Evolutionary conservation across 2,888 invertebrate genomes (phyloP), one percentile per base, ranked within the genome.

Genomic region (Coecobrya sp.): DNA sequence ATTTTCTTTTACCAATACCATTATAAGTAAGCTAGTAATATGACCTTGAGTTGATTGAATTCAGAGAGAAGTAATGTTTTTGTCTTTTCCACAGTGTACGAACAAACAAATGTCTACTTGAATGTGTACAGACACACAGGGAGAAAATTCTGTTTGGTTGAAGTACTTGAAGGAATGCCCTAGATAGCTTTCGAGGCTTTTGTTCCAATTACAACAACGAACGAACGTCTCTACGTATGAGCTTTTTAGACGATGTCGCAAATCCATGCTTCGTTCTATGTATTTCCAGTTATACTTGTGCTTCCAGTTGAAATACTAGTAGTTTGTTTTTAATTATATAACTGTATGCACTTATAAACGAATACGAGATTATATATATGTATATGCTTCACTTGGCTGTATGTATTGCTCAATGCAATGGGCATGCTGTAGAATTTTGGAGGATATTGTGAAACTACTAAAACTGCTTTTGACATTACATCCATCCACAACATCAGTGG

Each of bases 31-130:
- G 25, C n/a, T 19, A 27, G 0, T 7, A 36, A 52, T 36, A 82
- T 62, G 82, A 68, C 85, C 85, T 85, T 68, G 85, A 49, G 65
- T 68, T 85, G 85, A 85, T 85, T 85, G 49, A 68, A 85, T 85
- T 45, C 65, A 85, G 59, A 59, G 42, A 10, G 30, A 8, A 42
- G 25, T 45, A 68, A 68, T 68, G 65, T 27, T 68, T 49, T 13
- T 49, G 68, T 68, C 42, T 62, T 62, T n/a, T 59, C 10, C 55
- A 10, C n/a, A 19, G 25, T 19, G 36, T 81, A 68, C 27, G 13
- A 25, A 11, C 36, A 13, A 30, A 19, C 19, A 55, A 55, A 55
- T 16, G 45, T 42, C 42, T 62, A 65, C 45, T 19, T 36, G 11
- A 36, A 62, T 19, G 36, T 8, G 55, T 59, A 81, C 30, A 2